phyloP scores from a whole-genome alignment of 2,797 vertebrate genomes.

The Poeciliopsis infans region DNA sequence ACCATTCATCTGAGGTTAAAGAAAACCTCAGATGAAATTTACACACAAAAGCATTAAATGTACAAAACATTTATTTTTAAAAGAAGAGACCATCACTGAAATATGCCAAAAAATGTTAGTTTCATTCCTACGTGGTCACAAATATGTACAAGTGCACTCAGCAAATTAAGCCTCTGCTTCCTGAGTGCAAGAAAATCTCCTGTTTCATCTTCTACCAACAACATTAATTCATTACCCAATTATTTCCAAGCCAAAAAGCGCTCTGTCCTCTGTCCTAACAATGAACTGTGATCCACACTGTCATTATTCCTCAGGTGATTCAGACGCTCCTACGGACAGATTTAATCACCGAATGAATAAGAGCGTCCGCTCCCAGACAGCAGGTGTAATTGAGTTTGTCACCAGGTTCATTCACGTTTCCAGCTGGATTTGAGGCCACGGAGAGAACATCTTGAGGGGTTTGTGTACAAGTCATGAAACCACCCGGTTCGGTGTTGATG shows the following conservation, averaged over 20 bases:
- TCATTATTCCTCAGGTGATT: slow-evolving; percentile 9
- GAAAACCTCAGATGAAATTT: neutral
- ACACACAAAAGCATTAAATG: neutral
- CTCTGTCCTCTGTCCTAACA: neutral
- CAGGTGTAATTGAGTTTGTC: neutral
- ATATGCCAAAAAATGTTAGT: neutral
- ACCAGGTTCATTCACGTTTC: neutral
- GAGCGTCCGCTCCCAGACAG: neutral
- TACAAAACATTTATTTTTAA: neutral
- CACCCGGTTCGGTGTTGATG: neutral
- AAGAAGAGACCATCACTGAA: neutral
- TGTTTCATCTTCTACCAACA: neutral
- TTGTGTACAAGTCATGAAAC: neutral
- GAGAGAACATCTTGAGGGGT: neutral
- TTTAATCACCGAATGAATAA: slow-evolving; percentile 5
- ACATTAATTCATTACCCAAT: neutral
- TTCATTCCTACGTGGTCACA: neutral
- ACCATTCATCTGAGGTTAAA: neutral
- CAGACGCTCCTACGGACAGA: neutral
- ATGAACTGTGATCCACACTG: neutral
- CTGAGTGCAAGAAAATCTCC: neutral
- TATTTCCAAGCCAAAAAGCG: neutral
- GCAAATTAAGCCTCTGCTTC: neutral
- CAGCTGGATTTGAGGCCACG: neutral
- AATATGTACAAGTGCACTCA: neutral